A percentile compares a stretch with the other conserved stretches of the same genome.
Evolutionary conservation across 2,113 vertebrate species (phyloP).

Genomic region (Herpailurus yagouaroundi): DNA sequence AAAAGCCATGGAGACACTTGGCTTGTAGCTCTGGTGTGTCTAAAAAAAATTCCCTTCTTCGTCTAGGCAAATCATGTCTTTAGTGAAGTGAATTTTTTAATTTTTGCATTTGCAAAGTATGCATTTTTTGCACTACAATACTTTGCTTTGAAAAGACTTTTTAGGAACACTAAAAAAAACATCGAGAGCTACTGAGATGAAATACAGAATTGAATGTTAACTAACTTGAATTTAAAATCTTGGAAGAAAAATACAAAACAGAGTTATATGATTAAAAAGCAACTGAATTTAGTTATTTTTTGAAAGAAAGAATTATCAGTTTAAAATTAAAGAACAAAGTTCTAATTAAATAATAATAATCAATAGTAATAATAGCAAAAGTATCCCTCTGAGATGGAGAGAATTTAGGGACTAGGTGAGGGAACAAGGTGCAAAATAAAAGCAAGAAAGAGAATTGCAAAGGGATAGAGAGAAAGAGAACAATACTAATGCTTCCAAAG

Average conservation of each 20-base stretch:
- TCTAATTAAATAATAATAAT: background rate
- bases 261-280: background rate
- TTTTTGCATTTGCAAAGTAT: slow-evolving; percentile 21
- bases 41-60: slow-evolving; percentile 5
- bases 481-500: background rate
- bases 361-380: background rate
- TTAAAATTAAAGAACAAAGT: slow-evolving; percentile 30
- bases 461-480: background rate
- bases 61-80: background rate
- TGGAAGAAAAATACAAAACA: background rate
- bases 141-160: background rate
- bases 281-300: slow-evolving; percentile 19
- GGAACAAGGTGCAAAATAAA: background rate
- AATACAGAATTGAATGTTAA: background rate
- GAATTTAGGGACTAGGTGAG: background rate
- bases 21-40: background rate
- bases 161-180: background rate
- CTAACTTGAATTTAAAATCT: too few relatives aligned
- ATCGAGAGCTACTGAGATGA: background rate
- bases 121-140: background rate
- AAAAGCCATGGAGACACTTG: background rate
- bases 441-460: background rate
- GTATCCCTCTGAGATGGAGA: background rate
- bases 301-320: background rate
- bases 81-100: background rate